Evolutionary conservation across 2,888 invertebrate species (phyloP).

Genomic region (Pinctada fucata): DNA sequence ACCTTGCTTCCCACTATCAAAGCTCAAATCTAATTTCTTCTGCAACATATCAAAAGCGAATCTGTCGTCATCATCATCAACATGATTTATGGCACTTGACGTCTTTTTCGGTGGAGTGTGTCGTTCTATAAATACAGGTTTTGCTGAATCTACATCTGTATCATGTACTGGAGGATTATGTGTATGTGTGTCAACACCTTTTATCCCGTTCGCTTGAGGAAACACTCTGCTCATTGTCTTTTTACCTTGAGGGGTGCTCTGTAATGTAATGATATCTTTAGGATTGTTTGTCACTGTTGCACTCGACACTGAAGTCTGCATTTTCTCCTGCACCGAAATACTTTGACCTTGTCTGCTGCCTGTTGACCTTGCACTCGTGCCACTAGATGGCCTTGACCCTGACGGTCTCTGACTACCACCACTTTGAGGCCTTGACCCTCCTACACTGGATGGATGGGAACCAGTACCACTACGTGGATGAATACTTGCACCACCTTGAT

Average conservation of each 20-base stretch:
- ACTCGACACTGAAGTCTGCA: neutral
- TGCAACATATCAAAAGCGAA: neutral
- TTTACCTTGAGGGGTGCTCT: conserved; percentile 16
- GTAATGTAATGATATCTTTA: conserved; percentile 24
- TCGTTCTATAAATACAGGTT: conserved; percentile 46
- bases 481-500: neutral
- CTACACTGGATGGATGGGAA: neutral
- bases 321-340: neutral
- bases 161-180: neutral
- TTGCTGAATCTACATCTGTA: neutral
- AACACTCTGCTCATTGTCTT: neutral
- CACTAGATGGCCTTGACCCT: neutral
- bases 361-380: neutral
- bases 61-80: conserved; percentile 17
- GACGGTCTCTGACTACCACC: neutral
- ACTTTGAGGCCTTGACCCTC: neutral
- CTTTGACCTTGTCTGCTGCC: neutral
- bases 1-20: conserved; percentile 4
- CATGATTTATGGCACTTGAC: conserved; percentile 16
- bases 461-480: neutral
- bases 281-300: conserved; percentile 19
- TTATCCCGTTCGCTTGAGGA: neutral
- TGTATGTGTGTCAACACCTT: neutral
- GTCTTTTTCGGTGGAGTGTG: conserved; percentile 52
- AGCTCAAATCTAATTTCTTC: neutral